These are phyloP conservation scores for Pseudopodoces humilis DNA, from an alignment of 2,113 vertebrate genomes.

Conservation along the genomic window DNA sequence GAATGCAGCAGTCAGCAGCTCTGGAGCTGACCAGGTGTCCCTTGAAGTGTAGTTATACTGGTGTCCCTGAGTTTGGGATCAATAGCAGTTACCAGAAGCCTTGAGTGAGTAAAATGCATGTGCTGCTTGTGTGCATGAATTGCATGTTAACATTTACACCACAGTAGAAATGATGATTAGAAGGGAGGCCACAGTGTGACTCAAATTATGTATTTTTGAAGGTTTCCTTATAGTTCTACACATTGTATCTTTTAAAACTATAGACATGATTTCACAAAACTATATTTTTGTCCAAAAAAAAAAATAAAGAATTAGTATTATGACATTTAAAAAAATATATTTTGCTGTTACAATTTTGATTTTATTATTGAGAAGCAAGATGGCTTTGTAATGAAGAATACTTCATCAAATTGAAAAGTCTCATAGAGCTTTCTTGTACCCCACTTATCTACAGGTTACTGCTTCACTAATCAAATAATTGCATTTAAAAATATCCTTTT, in stretches of 20 bases:
- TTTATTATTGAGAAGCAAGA: background rate
- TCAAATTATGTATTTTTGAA: background rate
- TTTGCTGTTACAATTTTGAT: background rate
- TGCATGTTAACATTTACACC: background rate
- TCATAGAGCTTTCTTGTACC: background rate
- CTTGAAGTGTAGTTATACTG: background rate
- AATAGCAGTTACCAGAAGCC: background rate
- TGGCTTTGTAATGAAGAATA: background rate
- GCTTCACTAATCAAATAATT: slow-evolving; percentile 27
- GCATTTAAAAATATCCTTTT: slow-evolving; percentile 25
- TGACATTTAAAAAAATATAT: background rate
- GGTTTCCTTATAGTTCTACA: background rate
- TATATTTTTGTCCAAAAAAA: background rate
- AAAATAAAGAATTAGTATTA: background rate
- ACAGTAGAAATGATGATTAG: background rate
- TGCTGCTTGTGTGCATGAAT: background rate
- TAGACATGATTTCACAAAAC: background rate
- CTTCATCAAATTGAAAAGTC: background rate
- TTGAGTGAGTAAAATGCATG: background rate
- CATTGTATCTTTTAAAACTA: background rate
- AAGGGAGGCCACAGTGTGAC: background rate
- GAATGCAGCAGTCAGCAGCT: background rate
- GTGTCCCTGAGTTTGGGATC: background rate
- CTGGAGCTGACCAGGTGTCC: background rate
- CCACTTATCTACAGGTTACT: background rate